phyloP scores from a whole-genome alignment of 1,140 invertebrate genomes.

The Hesperophylax magnus region DNA sequence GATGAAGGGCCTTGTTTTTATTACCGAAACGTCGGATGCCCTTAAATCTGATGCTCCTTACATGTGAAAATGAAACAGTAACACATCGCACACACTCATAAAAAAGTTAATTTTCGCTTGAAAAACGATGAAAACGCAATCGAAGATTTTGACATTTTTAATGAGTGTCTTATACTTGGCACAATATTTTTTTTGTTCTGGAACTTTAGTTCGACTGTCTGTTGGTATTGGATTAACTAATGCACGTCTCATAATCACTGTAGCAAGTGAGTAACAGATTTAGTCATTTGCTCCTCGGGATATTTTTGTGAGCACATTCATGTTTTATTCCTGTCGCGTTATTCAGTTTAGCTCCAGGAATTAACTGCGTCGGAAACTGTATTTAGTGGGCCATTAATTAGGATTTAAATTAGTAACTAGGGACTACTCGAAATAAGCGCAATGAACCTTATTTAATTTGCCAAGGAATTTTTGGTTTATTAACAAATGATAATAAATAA shows the following conservation, averaged over 20 bases:
- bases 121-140: too few relatives aligned
- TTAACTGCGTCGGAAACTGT: neutral
- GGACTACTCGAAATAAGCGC: too few relatives aligned
- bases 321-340: constrained; percentile 9
- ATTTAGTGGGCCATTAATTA: too few relatives aligned
- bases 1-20: constrained; percentile 33
- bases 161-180: too few relatives aligned
- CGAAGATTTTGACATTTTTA: too few relatives aligned
- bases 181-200: too few relatives aligned
- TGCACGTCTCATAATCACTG: constrained; percentile 22
- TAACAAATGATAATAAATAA: too few relatives aligned
- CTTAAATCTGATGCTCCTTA: constrained; percentile 28
- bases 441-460: too few relatives aligned
- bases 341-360: neutral
- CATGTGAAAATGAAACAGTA: neutral
- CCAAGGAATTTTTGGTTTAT: too few relatives aligned
- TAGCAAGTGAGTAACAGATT: constrained; percentile 44
- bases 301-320: constrained; percentile 30
- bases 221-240: constrained; percentile 8
- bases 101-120: neutral
- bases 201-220: too few relatives aligned
- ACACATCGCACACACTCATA: neutral
- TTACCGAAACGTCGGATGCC: constrained; percentile 31
- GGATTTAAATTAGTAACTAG: too few relatives aligned
- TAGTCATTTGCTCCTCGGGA: constrained; percentile 26